A percentile compares a stretch with the other conserved stretches of the same genome.
Evolutionary conservation across 2,888 invertebrate species (phyloP).

Genomic region (Troglohyphantes excavatus): DNA sequence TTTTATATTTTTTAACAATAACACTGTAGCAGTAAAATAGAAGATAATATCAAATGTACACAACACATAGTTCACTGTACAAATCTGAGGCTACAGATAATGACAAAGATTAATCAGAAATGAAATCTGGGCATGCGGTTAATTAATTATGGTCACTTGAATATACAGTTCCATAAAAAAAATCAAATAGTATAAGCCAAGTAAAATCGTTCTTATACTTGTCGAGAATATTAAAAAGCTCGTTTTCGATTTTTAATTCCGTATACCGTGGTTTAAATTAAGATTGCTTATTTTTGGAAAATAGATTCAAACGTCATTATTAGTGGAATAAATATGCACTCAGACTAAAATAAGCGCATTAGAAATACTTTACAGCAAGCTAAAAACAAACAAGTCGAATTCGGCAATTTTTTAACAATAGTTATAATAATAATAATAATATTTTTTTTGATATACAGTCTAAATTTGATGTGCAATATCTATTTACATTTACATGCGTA

Average conservation of each 20-base stretch:
- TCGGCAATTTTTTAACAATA: not conserved
- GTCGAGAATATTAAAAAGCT: constrained; percentile 51
- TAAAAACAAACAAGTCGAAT: not conserved
- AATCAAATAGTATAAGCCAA: constrained; percentile 12
- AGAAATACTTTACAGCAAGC: not conserved
- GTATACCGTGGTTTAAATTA: constrained; percentile 8
- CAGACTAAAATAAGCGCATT: constrained; percentile 19
- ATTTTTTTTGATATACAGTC: constrained; percentile 32
- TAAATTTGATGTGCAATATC: constrained; percentile 59
- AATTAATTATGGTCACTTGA: not conserved
- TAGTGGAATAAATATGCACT: constrained; percentile 13
- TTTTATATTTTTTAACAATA: constrained; percentile 61
- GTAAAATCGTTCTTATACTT: constrained; percentile 16
- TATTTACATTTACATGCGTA: constrained; percentile 62
- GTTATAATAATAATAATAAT: not conserved
- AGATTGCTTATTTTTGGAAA: not conserved
- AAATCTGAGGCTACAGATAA: constrained; percentile 71
- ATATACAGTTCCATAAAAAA: not conserved
- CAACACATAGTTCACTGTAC: constrained; percentile 75
- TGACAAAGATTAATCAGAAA: constrained; percentile 62
- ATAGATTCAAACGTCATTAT: not conserved
- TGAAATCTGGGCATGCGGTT: not conserved
- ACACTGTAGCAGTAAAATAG: constrained; percentile 76
- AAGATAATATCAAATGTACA: constrained; percentile 76
- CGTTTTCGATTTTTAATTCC: constrained; percentile 46